These are phyloP conservation scores for Myotis davidii DNA, from an alignment of 2,113 vertebrate species.

Conservation along the genomic window DNA sequence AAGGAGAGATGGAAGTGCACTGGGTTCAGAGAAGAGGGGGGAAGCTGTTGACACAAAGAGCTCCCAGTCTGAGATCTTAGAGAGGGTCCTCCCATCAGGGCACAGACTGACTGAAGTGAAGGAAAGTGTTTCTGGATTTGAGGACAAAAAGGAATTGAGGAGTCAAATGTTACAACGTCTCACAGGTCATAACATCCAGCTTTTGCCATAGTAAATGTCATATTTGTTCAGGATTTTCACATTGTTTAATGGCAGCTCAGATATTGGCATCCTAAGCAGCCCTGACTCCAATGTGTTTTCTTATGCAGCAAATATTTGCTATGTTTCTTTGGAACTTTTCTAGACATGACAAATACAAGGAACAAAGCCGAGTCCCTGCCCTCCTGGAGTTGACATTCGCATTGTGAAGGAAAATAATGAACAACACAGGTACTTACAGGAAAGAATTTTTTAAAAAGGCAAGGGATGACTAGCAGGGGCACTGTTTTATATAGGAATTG, in stretches of 20 bases:
- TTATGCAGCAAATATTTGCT: not conserved
- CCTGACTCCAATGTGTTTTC: not conserved
- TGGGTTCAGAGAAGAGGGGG: not conserved
- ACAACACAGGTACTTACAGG: not conserved
- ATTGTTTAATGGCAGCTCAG: not conserved
- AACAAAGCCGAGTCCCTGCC: not conserved
- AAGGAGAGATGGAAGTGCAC: fast-evolving
- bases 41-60: no score
- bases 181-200: not conserved
- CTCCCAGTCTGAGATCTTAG: not conserved
- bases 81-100: not conserved
- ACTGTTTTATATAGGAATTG: not conserved
- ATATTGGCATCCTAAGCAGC: not conserved
- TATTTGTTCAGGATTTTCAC: not conserved
- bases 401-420: not conserved
- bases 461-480: fast-evolving
- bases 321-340: not conserved
- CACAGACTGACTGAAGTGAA: not conserved
- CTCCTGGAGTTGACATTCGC: not conserved
- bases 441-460: not conserved
- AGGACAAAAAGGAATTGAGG: not conserved
- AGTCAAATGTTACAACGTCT: not conserved
- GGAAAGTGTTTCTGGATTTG: not conserved
- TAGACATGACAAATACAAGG: not conserved
- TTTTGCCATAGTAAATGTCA: not conserved